phyloP scores from a whole-genome alignment of 2,797 vertebrate species.

The Mionectes olivaceus region DNA sequence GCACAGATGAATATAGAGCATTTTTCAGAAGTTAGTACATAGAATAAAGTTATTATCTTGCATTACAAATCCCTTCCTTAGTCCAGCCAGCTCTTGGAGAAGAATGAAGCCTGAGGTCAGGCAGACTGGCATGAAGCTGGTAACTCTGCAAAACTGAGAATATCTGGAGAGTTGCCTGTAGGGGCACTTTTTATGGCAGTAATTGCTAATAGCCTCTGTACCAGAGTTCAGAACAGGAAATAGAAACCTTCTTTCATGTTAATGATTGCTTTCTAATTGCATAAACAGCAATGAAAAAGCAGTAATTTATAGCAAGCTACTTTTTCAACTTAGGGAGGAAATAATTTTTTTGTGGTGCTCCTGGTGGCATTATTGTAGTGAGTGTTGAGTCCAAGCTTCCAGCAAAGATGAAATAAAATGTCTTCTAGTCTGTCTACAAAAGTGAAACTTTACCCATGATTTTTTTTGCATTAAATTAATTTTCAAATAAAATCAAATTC shows the following conservation, averaged over 20 bases:
- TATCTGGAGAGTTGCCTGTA: constrained; percentile 30
- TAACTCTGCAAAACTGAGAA: not conserved
- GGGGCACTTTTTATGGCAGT: constrained; percentile 28
- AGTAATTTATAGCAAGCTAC: not conserved
- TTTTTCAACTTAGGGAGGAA: not conserved
- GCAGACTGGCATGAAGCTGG: not conserved
- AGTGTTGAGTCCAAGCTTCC: not conserved
- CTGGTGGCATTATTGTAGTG: not conserved
- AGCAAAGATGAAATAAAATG: not conserved
- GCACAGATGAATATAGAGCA: not conserved
- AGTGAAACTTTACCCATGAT: not conserved
- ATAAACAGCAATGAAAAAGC: constrained; percentile 16
- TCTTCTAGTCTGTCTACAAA: not conserved
- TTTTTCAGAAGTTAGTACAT: constrained; percentile 41
- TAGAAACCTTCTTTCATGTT: constrained; percentile 47
- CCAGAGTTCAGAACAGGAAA: constrained; percentile 39
- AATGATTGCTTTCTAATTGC: constrained; percentile 36
- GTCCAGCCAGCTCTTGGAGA: constrained; percentile 9
- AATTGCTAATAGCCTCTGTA: constrained; percentile 34
- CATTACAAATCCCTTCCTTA: constrained; percentile 17
- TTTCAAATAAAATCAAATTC: not conserved
- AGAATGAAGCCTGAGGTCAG: not conserved
- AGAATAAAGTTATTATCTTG: constrained; percentile 46
- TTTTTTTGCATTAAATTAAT: not conserved
- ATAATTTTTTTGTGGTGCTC: not conserved